Base-by-base conservation (phyloP, 2,113 vertebrate species). In the Indri indri region DNA sequence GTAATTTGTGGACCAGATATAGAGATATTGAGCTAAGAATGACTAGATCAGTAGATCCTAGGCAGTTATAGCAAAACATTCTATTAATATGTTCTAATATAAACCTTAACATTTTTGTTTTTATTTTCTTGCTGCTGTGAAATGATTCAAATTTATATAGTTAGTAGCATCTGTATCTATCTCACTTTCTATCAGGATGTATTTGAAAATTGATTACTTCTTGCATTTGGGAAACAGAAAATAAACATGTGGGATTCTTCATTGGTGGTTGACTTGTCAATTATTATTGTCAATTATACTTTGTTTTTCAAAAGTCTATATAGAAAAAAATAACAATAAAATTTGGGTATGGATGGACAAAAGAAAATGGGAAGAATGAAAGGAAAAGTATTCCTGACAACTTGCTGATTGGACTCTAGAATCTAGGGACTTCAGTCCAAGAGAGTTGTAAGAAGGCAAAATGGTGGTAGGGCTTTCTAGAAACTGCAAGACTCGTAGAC, bases 221-320 rank as follows among this genome's bases (percentile, higher is more conserved):
- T 74, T 68, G 9, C 27, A 8, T 52, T 70, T 45, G 22, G 74
- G 65, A 65, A 63, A 80, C 17, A 71, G 3, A 57, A 52, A 17
- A 57, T 57, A 71, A 25, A 50, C 47, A 27, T 22, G 7, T 84
- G 54, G 45, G 8, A 3, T 70, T 18, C 18, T 42, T 37, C n/a
- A n/a, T n/a, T n/a, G 34, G 76, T 73, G 13, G 17, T 80, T 85
- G 32, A 74, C 11, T 65, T 32, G 14, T 68, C 14, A 30, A 4
- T 61, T 86, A 66, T 40, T 30, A 0, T 94, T 68, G 73, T 13
- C 34, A 90, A 37, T 52, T 90, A 66, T 76, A 85, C 61, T 91
- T 52, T 37, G 76, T 54, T 63, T 7, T 42, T 37, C 34, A 80
- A 88, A 94, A 82, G 5, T 61, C 40, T 30, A 47, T 13, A 40